These are phyloP conservation scores for Gonioctena quinquepunctata DNA, from an alignment of 1,140 invertebrate species.

Conservation along the genomic window DNA sequence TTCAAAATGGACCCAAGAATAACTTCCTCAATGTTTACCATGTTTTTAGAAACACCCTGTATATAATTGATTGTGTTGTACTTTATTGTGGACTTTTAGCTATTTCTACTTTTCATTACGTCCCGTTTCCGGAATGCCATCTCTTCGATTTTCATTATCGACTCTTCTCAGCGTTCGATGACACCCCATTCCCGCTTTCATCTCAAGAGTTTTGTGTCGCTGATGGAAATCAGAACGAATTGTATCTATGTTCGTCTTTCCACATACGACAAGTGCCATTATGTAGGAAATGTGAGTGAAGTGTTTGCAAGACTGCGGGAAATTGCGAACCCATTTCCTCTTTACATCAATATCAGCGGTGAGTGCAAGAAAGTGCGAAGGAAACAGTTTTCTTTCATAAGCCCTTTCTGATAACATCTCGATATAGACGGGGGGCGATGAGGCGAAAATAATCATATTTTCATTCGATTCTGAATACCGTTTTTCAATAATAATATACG, in stretches of 20 bases:
- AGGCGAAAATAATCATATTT: too few species aligned
- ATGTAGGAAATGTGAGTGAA: background rate
- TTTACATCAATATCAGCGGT: background rate
- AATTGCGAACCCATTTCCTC: constrained; percentile 8
- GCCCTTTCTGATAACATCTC: too few species aligned
- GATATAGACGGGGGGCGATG: too few species aligned
- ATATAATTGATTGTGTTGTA: too few species aligned
- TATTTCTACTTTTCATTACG: too few species aligned
- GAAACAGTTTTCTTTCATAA: background rate
- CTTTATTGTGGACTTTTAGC: too few species aligned
- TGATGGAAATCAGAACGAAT: background rate
- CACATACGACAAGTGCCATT: background rate
- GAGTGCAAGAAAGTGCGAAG: background rate
- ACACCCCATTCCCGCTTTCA: background rate
- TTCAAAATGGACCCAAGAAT: too few species aligned
- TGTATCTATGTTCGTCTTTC: background rate
- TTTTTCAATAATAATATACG: too few species aligned
- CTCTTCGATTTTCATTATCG: background rate
- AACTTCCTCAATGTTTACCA: too few species aligned
- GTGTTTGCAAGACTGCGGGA: constrained; percentile 1
- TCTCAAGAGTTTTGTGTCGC: background rate
- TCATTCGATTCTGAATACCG: too few species aligned
- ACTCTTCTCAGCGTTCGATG: background rate
- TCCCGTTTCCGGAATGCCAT: too few species aligned
- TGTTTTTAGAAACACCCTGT: too few species aligned